A percentile compares a stretch with the other conserved stretches of the same genome.
phyloP scores from a whole-genome alignment of 1,140 invertebrate genomes.

The Steinernema feltiae region DNA sequence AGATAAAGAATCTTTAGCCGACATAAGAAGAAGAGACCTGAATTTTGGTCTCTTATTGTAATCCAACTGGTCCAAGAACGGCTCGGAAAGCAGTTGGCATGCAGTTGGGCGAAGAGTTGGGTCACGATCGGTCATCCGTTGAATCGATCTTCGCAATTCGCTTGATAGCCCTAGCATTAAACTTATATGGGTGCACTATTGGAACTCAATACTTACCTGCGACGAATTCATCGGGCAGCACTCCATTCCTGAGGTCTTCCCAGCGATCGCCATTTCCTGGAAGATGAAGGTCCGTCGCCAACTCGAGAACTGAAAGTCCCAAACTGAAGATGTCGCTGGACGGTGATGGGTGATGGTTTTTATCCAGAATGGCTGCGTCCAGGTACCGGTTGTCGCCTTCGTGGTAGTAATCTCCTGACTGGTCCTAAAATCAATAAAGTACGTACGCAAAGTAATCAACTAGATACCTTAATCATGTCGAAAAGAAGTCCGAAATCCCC shows the following conservation, averaged over 20 bases:
- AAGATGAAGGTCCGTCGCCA: conserved; percentile 68
- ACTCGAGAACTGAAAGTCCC: conserved; percentile 62
- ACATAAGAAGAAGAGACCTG: neutral
- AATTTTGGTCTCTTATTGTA: neutral
- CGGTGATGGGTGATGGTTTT: conserved; percentile 64
- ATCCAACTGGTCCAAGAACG: neutral
- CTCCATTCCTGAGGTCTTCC: conserved; percentile 66
- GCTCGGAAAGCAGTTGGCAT: neutral
- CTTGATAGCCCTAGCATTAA: neutral
- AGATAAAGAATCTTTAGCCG: too few species aligned
- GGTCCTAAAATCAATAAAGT: conserved; percentile 57
- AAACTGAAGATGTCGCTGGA: conserved; percentile 62
- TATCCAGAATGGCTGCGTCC: conserved; percentile 67
- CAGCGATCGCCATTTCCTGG: conserved; percentile 67
- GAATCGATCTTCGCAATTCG: neutral
- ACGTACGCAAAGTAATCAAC: conserved; percentile 16
- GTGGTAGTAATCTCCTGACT: conserved; percentile 61
- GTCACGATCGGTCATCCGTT: neutral
- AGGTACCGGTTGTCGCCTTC: conserved; percentile 74
- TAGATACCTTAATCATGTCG: conserved; percentile 64
- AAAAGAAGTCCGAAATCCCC: conserved; percentile 72
- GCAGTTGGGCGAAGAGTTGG: neutral
- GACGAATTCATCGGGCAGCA: conserved; percentile 58
- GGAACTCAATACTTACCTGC: neutral
- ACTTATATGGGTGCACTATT: neutral